Evolutionary conservation across 2,113 vertebrate species (phyloP).

Genomic region (Odocoileus virginianus): DNA sequence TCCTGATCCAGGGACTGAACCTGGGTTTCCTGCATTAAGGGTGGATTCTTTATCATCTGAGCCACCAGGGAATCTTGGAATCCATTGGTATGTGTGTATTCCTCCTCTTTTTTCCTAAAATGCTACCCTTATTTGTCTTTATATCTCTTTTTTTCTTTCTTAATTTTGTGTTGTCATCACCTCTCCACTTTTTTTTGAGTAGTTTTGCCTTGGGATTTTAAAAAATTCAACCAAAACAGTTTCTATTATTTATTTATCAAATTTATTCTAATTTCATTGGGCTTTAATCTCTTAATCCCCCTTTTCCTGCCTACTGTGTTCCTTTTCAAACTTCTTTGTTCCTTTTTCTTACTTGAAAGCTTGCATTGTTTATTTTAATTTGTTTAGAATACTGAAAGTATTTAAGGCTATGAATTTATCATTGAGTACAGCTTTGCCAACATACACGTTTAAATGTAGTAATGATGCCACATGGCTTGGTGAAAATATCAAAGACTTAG

Average conservation of each 20-base stretch:
- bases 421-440: not conserved
- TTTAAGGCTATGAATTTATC: not conserved
- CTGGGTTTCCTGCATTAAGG: not conserved
- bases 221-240: not conserved
- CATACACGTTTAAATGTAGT: not conserved
- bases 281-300: not conserved
- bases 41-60: not conserved
- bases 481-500: not conserved
- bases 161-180: not conserved
- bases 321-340: not conserved
- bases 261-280: not conserved
- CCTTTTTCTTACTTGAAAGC: not conserved
- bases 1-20: not conserved
- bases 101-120: not conserved
- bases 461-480: not conserved
- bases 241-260: not conserved
- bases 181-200: not conserved
- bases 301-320: not conserved
- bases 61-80: not conserved
- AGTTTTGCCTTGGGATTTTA: not conserved
- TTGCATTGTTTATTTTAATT: not conserved
- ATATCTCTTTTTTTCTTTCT: not conserved
- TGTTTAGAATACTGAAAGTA: not conserved
- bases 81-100: not conserved
- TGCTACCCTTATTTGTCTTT: not conserved